Evolutionary conservation across 1,140 invertebrate genomes (phyloP).

Genomic region (Trachymyrmex septentrionalis): DNA sequence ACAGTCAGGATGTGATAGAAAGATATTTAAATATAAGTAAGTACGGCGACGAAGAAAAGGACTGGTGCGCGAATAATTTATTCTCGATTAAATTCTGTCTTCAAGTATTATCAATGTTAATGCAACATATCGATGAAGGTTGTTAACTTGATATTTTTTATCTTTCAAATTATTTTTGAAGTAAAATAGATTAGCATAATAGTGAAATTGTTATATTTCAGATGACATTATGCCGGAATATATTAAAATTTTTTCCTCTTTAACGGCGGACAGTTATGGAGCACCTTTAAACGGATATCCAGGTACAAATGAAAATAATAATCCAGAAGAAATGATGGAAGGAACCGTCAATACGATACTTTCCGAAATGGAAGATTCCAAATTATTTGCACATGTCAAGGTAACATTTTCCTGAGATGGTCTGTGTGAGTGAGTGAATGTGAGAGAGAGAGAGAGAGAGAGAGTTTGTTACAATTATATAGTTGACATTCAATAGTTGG

Average conservation of each 20-base stretch:
- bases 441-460: too few species aligned
- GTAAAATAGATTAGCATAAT: neutral
- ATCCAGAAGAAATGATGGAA: conserved; percentile 84
- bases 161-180: conserved; percentile 22
- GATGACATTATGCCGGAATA: conserved; percentile 84
- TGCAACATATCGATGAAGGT: conserved; percentile 84
- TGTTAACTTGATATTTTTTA: conserved; percentile 35
- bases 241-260: conserved; percentile 82
- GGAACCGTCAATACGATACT: conserved; percentile 83
- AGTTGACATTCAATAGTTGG: neutral
- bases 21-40: conserved; percentile 76
- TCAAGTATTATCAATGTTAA: conserved; percentile 82
- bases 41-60: conserved; percentile 73
- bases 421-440: too few species aligned
- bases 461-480: too few species aligned
- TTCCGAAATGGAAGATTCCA: conserved; percentile 80
- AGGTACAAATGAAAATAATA: conserved; percentile 81
- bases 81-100: conserved; percentile 84
- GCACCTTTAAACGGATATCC: conserved; percentile 83
- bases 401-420: conserved; percentile 63
- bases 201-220: conserved; percentile 62
- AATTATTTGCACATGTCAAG: conserved; percentile 85
- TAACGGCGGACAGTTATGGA: conserved; percentile 83
- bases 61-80: conserved; percentile 76
- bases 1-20: conserved; percentile 67